Percentiles rank a stretch among this genome's conserved stretches.
Conservation (phyloP, 2,888 invertebrate genomes). For the Xylophagus ater region DNA sequence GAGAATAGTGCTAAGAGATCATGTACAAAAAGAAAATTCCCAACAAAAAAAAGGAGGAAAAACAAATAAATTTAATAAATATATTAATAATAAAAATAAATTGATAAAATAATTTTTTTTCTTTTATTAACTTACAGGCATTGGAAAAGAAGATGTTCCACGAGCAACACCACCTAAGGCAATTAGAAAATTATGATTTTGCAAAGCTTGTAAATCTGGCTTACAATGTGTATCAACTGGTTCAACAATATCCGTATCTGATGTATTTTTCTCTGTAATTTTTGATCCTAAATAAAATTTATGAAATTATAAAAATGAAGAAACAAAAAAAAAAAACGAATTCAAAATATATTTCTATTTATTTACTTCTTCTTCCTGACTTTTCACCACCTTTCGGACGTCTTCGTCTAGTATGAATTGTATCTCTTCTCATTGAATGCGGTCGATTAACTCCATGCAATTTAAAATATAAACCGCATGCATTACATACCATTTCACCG, state of each 20-base stretch:
- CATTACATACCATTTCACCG: constrained; percentile 98
- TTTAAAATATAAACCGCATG: constrained; percentile 95
- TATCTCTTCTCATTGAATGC: constrained; percentile 90
- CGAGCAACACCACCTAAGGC: constrained; percentile 22
- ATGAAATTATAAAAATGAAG: constrained; percentile 1
- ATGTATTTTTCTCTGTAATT: constrained; percentile 12
- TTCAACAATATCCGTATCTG: constrained; percentile 13
- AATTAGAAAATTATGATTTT: constrained; percentile 25
- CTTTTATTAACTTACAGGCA: constrained; percentile 21
- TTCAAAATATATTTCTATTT: not conserved
- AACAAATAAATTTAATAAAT: not conserved
- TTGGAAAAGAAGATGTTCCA: constrained; percentile 21
- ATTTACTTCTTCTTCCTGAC: constrained; percentile 45
- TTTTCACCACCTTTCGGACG: constrained; percentile 68
- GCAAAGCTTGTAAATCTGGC: constrained; percentile 22
- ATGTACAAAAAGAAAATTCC: constrained; percentile 9
- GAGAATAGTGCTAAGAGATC: constrained; percentile 20
- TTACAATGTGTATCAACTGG: constrained; percentile 13
- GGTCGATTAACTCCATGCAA: constrained; percentile 90
- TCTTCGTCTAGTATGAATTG: constrained; percentile 86
- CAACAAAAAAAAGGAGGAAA: constrained; percentile 2
- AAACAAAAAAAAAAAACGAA: not conserved
- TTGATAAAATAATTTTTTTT: not conserved
- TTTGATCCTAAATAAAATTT: constrained; percentile 16
- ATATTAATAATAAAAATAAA: not conserved